Evolutionary conservation across 2,888 invertebrate species (phyloP).

Genomic region (Diachrysia chrysitis): DNA sequence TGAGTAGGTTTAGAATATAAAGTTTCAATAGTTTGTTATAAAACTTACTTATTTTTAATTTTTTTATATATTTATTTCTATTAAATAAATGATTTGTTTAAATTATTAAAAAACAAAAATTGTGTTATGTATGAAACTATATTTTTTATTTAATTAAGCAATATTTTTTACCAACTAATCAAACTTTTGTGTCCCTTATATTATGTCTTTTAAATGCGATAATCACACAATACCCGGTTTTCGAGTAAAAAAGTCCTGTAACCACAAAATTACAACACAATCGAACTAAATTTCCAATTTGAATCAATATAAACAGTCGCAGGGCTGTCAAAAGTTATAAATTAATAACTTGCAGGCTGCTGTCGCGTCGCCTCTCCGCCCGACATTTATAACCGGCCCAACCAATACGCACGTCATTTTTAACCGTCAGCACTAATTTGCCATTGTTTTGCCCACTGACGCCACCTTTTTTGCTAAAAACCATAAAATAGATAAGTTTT

Average conservation of each 20-base stretch:
- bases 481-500: conserved; percentile 87
- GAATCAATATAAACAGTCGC: conserved; percentile 46
- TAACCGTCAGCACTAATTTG: conserved; percentile 88
- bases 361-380: conserved; percentile 63
- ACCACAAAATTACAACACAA: neutral
- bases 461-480: conserved; percentile 85
- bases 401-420: conserved; percentile 83
- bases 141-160: no score
- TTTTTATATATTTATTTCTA: neutral
- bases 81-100: no score
- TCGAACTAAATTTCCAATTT: conserved; percentile 3
- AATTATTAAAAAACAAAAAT: no score
- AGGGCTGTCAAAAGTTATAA: conserved; percentile 65
- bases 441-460: conserved; percentile 87
- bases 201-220: neutral
- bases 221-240: neutral
- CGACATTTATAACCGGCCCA: conserved; percentile 72
- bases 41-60: no score
- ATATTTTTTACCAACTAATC: no score
- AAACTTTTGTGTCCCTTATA: no score
- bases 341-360: conserved; percentile 73
- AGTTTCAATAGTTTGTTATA: neutral
- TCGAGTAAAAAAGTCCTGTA: neutral
- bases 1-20: neutral
- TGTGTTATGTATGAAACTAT: no score